Evolutionary conservation across 64 coral and sea anemone genomes (phyloP).

Genomic region (Actinia equina): DNA sequence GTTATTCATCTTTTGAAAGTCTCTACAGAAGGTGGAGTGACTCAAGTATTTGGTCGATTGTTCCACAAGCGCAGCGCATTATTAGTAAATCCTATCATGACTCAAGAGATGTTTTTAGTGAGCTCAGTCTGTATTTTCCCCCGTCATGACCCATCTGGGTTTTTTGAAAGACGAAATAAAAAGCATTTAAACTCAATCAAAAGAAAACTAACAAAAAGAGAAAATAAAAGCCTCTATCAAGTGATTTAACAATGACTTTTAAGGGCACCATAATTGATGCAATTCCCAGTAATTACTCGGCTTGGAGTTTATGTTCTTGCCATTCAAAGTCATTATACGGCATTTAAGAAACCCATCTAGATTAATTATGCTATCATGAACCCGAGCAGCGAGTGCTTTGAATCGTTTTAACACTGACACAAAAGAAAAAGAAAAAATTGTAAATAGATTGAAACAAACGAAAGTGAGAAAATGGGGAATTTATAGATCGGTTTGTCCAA

Average conservation of each 20-base stretch:
- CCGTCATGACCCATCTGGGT: no score
- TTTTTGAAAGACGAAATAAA: background rate
- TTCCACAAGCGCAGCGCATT: no score
- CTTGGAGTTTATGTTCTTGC: background rate
- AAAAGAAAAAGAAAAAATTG: background rate
- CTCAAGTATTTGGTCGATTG: no score
- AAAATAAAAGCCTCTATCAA: background rate
- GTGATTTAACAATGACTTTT: background rate
- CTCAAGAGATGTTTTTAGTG: no score
- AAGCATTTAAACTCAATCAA: background rate
- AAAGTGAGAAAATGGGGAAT: background rate
- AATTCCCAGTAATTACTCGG: background rate
- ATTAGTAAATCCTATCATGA: no score
- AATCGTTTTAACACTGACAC: background rate
- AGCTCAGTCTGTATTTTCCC: no score
- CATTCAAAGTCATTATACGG: background rate
- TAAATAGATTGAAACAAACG: background rate
- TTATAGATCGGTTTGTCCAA: background rate
- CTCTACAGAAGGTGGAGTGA: no score
- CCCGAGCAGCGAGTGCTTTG: background rate
- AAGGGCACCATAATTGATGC: background rate
- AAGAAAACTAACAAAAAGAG: background rate
- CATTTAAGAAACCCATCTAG: background rate
- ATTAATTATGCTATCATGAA: background rate
- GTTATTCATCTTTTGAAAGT: no score